phyloP scores from a whole-genome alignment of 1,140 invertebrate genomes.

The Caenorhabditis remanei region DNA sequence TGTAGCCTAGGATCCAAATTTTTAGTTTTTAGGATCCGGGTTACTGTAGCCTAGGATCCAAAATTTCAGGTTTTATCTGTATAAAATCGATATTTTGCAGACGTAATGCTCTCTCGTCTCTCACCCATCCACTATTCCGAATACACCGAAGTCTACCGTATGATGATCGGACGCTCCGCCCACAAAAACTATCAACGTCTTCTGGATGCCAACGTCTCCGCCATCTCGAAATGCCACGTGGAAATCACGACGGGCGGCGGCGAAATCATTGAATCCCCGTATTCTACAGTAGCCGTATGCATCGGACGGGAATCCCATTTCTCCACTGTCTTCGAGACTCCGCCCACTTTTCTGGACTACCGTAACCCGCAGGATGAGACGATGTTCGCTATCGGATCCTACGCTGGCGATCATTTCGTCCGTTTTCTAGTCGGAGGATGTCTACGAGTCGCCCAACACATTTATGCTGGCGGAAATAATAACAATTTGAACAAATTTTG shows the following conservation, averaged over 20 bases:
- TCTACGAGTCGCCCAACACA: slow-evolving; percentile 69
- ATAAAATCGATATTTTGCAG: slow-evolving; percentile 44
- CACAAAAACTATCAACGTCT: slow-evolving; percentile 66
- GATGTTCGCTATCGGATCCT: slow-evolving; percentile 71
- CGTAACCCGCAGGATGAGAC: slow-evolving; percentile 64
- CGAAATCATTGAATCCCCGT: slow-evolving; percentile 32
- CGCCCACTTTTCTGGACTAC: slow-evolving; percentile 59
- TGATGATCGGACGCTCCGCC: slow-evolving; percentile 70
- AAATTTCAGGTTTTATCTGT: too few relatives aligned
- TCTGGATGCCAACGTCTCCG: neutral
- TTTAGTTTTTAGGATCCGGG: too few relatives aligned
- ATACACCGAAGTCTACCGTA: slow-evolving; percentile 70
- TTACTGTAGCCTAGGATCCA: too few relatives aligned
- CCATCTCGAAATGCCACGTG: slow-evolving; percentile 34
- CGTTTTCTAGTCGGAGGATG: slow-evolving; percentile 74
- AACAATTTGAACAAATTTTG: neutral
- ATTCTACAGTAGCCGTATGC: slow-evolving; percentile 66
- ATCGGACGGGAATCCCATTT: slow-evolving; percentile 71
- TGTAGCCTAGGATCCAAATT: too few relatives aligned
- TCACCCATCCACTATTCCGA: slow-evolving; percentile 74
- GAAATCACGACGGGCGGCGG: slow-evolving; percentile 17
- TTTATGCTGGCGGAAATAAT: neutral
- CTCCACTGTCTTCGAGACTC: slow-evolving; percentile 18
- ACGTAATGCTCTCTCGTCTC: slow-evolving; percentile 71
- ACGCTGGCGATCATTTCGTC: slow-evolving; percentile 75